phyloP scores from a whole-genome alignment of 2,888 invertebrate genomes.

The Protodeltote pygarga region DNA sequence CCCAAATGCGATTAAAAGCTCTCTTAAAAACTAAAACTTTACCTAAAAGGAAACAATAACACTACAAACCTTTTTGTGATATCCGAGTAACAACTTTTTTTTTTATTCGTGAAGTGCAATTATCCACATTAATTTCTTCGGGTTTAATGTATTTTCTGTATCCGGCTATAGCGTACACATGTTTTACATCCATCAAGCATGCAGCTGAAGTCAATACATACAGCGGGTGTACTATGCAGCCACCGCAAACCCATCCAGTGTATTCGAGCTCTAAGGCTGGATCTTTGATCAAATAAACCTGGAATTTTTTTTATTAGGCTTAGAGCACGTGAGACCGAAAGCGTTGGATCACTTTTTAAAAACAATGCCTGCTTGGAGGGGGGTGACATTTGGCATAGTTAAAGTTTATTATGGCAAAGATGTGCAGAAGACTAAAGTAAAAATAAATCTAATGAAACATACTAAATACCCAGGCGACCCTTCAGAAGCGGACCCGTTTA shows the following conservation, averaged over 20 bases:
- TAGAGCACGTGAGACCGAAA: background rate
- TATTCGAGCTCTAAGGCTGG: conserved; percentile 8
- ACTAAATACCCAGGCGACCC: conserved; percentile 13
- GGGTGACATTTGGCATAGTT: too few species aligned
- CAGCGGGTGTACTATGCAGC: conserved; percentile 26
- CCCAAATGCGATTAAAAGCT: background rate
- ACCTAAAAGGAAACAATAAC: background rate
- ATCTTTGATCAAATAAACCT: conserved; percentile 13
- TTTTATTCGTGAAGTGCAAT: conserved; percentile 38
- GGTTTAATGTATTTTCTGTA: conserved; percentile 43
- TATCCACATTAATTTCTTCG: conserved; percentile 28
- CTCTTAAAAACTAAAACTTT: background rate
- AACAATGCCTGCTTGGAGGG: too few species aligned
- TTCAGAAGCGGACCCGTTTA: conserved; percentile 1
- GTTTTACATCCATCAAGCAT: conserved; percentile 37
- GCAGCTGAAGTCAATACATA: conserved; percentile 45
- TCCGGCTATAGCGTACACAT: conserved; percentile 50
- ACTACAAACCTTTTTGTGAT: conserved; percentile 47
- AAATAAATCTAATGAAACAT: background rate
- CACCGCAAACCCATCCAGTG: conserved; percentile 40
- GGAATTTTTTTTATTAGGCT: background rate
- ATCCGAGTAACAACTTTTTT: conserved; percentile 45
- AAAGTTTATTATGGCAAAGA: too few species aligned
- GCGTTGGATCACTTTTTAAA: too few species aligned
- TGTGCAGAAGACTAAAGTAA: background rate